phyloP scores from a whole-genome alignment of 2,888 invertebrate genomes.

The Pachycephus smyrnensis region DNA sequence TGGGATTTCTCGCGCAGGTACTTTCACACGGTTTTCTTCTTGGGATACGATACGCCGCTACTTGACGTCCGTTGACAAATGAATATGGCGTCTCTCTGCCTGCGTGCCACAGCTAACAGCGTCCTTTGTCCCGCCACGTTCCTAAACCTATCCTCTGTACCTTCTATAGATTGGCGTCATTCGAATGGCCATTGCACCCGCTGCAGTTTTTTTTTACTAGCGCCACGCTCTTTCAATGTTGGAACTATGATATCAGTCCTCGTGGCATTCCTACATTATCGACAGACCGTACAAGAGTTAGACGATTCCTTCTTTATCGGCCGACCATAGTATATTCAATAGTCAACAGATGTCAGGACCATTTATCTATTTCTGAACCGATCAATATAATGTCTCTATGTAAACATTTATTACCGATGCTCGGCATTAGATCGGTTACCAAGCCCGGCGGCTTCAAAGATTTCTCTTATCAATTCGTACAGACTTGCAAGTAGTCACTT shows the following conservation, averaged over 20 bases:
- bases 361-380: neutral
- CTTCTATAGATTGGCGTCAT: neutral
- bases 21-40: neutral
- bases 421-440: neutral
- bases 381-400: neutral
- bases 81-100: constrained; percentile 53
- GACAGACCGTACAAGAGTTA: neutral
- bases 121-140: constrained; percentile 52
- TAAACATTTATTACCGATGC: neutral
- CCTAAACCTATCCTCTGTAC: constrained; percentile 31
- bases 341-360: neutral
- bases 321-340: neutral
- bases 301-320: neutral
- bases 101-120: constrained; percentile 40
- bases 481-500: neutral
- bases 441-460: neutral
- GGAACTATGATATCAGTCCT: neutral
- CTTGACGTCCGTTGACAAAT: constrained; percentile 58
- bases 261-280: neutral
- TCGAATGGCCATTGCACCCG: neutral
- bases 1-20: neutral
- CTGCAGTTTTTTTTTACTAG: neutral
- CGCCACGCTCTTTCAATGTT: neutral
- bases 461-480: neutral
- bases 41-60: constrained; percentile 11